Evolutionary conservation across 1,140 invertebrate species (phyloP).

Genomic region (Thereuonema tuberculata): DNA sequence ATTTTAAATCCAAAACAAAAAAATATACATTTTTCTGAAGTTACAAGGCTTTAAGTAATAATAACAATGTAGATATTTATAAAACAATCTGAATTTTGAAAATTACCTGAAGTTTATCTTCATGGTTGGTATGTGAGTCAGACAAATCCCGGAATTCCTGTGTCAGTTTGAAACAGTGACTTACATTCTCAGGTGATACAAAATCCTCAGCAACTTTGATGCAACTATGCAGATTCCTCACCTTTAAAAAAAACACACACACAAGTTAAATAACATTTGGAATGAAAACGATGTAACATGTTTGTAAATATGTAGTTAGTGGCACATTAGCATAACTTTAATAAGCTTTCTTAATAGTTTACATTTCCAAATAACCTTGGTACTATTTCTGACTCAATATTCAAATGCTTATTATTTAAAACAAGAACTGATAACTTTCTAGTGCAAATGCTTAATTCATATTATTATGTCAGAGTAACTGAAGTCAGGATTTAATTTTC

Average conservation of each 20-base stretch:
- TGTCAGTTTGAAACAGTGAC: constrained; percentile 89
- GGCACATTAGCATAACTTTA: too few relatives aligned
- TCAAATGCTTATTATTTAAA: too few relatives aligned
- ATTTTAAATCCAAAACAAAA: too few relatives aligned
- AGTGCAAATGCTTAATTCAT: neutral
- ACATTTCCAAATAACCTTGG: too few relatives aligned
- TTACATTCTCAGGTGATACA: constrained; percentile 93
- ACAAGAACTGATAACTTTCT: neutral
- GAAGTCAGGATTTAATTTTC: neutral
- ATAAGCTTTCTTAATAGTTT: too few relatives aligned
- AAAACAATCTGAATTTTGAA: too few relatives aligned
- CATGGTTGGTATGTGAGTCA: constrained; percentile 91
- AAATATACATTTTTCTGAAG: too few relatives aligned
- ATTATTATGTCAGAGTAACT: neutral
- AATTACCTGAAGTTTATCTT: constrained; percentile 88
- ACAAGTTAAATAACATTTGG: constrained; percentile 4
- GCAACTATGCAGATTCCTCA: constrained; percentile 90
- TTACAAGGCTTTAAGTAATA: too few relatives aligned
- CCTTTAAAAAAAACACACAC: constrained; percentile 34
- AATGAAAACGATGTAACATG: constrained; percentile 11
- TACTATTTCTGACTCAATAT: too few relatives aligned
- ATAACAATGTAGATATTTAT: too few relatives aligned
- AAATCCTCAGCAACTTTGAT: constrained; percentile 98
- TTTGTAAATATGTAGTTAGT: too few relatives aligned
- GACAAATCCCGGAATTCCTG: constrained; percentile 92